These are phyloP conservation scores for Pterocles burchelli DNA, from an alignment of 2,113 vertebrate genomes.

Conservation along the genomic window DNA sequence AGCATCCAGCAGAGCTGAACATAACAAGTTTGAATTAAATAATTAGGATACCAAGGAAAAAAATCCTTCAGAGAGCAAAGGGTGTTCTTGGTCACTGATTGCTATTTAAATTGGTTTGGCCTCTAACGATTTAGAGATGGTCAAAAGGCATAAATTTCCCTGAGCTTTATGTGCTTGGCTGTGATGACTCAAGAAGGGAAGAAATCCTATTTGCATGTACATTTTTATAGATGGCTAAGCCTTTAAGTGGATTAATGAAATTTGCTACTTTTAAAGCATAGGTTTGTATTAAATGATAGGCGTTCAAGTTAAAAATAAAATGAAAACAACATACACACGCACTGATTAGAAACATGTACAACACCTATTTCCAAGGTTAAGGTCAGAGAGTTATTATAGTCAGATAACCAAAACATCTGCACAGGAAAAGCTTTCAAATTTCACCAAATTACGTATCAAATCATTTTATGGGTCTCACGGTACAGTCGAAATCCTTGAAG, in stretches of 20 bases:
- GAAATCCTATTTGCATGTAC: slow-evolving; percentile 25
- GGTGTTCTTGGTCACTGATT: slow-evolving; percentile 66
- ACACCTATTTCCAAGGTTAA: background rate
- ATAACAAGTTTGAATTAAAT: slow-evolving; percentile 49
- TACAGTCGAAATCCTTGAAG: background rate
- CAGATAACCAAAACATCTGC: slow-evolving; percentile 23
- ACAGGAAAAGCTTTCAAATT: slow-evolving; percentile 20
- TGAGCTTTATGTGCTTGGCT: background rate
- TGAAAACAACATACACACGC: background rate
- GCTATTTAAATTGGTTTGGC: slow-evolving; percentile 63
- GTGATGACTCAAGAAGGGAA: background rate
- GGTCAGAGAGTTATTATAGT: background rate
- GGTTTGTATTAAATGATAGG: background rate
- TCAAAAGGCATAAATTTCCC: slow-evolving; percentile 50
- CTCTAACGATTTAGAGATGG: slow-evolving; percentile 44
- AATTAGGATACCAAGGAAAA: slow-evolving; percentile 43
- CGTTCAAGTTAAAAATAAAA: slow-evolving; percentile 21
- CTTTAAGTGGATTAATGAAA: slow-evolving; percentile 44
- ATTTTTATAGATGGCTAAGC: slow-evolving; percentile 28
- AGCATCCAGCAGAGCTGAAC: slow-evolving; percentile 43
- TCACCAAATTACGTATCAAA: slow-evolving; percentile 16
- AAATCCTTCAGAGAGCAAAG: slow-evolving; percentile 49
- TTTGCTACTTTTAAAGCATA: background rate
- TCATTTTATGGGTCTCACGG: background rate
- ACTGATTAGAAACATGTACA: background rate